A percentile compares a stretch with the other conserved stretches of the same genome.
Conservation (phyloP, 2,797 vertebrate species). For the Chaetodon trifasciatus region DNA sequence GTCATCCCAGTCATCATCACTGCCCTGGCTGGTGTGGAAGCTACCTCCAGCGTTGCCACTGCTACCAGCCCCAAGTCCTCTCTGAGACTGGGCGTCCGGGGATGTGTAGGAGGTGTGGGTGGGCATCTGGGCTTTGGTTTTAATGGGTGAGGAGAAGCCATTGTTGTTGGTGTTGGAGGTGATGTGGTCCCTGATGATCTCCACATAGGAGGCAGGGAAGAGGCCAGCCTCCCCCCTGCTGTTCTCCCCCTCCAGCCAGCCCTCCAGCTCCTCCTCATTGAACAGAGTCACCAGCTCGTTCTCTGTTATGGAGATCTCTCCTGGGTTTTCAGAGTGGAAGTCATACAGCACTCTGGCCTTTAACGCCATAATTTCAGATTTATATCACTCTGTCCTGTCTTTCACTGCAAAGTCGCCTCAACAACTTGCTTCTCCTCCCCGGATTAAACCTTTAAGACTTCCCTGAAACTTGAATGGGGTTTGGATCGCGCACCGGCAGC, state of each 20-base stretch:
- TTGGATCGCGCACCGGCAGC: slow-evolving; percentile 8
- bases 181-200: slow-evolving; percentile 84
- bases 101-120: slow-evolving; percentile 58
- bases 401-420: slow-evolving; percentile 10
- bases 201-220: slow-evolving; percentile 96
- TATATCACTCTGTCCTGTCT: not conserved
- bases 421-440: slow-evolving; percentile 6
- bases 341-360: slow-evolving; percentile 93
- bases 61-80: slow-evolving; percentile 51
- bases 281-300: slow-evolving; percentile 93
- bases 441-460: slow-evolving; percentile 8
- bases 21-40: slow-evolving; percentile 88
- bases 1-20: slow-evolving; percentile 92
- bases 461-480: not conserved
- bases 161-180: slow-evolving; percentile 72
- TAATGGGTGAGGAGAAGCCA: slow-evolving; percentile 66
- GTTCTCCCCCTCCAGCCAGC: slow-evolving; percentile 96
- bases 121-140: slow-evolving; percentile 67
- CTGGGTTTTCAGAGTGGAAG: slow-evolving; percentile 94
- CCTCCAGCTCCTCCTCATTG: slow-evolving; percentile 94
- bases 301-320: slow-evolving; percentile 93
- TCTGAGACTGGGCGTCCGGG: slow-evolving; percentile 50
- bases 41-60: slow-evolving; percentile 65
- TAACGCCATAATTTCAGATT: slow-evolving; percentile 86
- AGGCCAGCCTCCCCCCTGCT: slow-evolving; percentile 93